Conservation (phyloP, 2,113 vertebrate genomes). For the Dicaeum eximium region DNA sequence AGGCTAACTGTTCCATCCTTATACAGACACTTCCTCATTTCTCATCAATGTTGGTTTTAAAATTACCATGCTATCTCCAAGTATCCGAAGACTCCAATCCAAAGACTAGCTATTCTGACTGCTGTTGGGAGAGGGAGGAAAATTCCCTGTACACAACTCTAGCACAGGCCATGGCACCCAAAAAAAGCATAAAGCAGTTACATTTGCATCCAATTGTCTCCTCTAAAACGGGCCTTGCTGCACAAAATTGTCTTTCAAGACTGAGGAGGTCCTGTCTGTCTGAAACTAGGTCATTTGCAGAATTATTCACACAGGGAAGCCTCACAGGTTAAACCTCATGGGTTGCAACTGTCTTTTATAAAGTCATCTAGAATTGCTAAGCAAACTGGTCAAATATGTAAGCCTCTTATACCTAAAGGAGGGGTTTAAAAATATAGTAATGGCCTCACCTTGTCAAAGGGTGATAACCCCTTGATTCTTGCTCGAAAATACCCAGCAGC, state of each 20-base stretch:
- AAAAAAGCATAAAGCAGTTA: not conserved
- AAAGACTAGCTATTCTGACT: not conserved
- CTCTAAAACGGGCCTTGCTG: not conserved
- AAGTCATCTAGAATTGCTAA: not conserved
- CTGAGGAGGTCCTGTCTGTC: not conserved
- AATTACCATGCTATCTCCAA: not conserved
- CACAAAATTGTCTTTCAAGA: not conserved
- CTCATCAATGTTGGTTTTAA: not conserved
- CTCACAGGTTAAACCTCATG: not conserved
- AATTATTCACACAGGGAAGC: not conserved
- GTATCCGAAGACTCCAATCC: not conserved
- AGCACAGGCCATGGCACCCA: not conserved
- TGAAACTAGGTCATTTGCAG: not conserved
- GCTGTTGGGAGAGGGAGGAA: not conserved
- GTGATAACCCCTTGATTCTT: conserved; percentile 93
- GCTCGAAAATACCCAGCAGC: conserved; percentile 97
- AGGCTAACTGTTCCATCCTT: not conserved
- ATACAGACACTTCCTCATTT: not conserved
- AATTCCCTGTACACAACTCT: not conserved
- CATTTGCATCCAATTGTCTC: not conserved
- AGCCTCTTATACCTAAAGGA: not conserved
- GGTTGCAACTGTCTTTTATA: not conserved
- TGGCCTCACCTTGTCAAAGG: conserved; percentile 91
- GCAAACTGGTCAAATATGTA: not conserved
- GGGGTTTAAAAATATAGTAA: not conserved